Evolutionary conservation across 2,888 invertebrate genomes (phyloP).

Genomic region (Lasioglossum morio): DNA sequence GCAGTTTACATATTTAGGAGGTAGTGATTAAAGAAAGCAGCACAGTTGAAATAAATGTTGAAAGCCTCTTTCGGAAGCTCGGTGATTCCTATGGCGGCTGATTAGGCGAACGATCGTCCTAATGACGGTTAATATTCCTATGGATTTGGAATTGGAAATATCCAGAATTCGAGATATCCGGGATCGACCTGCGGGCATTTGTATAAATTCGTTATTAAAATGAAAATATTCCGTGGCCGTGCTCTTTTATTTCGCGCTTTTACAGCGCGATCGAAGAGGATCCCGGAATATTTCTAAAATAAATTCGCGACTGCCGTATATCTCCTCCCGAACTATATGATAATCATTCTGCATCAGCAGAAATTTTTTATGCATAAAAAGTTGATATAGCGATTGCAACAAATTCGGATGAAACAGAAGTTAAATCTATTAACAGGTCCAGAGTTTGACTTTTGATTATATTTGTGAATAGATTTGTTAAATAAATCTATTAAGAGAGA

Average conservation of each 20-base stretch:
- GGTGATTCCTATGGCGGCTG: not conserved
- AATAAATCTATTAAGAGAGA: not conserved
- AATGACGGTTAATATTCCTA: conserved; percentile 22
- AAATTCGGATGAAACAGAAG: not conserved
- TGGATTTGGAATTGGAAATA: conserved; percentile 64
- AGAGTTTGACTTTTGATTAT: not conserved
- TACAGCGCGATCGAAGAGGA: not conserved
- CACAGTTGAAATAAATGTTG: not conserved
- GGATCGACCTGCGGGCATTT: conserved; percentile 60
- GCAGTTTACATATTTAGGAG: not conserved
- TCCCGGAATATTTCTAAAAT: not conserved
- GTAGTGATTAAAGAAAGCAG: not conserved
- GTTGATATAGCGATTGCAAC: not conserved
- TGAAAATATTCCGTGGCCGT: not conserved
- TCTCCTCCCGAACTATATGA: not conserved
- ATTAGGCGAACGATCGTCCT: not conserved
- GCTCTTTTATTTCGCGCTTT: conserved; percentile 1
- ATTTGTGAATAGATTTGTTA: too few species aligned
- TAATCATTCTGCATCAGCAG: not conserved
- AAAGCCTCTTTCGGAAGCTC: not conserved
- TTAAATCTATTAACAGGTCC: not conserved
- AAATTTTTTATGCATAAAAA: not conserved
- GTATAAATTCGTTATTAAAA: conserved; percentile 34
- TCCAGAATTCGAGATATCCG: conserved; percentile 69
- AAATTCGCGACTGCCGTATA: not conserved